Conservation (phyloP, 2,888 invertebrate species). For the Neoscelio sp. region DNA sequence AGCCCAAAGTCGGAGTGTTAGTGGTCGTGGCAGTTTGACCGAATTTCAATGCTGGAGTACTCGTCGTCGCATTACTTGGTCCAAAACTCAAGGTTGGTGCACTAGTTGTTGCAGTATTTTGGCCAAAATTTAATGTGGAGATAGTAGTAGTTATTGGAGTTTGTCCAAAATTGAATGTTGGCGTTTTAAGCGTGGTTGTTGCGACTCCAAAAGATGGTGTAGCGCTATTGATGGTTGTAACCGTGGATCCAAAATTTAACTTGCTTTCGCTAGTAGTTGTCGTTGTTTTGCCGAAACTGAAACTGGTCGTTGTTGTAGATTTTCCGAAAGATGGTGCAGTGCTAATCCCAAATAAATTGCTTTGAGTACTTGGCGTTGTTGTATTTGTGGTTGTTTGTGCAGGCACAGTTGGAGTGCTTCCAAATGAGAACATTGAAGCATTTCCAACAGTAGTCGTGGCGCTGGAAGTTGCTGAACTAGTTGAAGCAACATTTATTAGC, state of each 20-base stretch:
- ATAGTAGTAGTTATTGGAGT: not conserved
- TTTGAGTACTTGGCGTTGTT: not conserved
- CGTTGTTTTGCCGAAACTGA: conserved; percentile 24
- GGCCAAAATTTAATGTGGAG: conserved; percentile 6
- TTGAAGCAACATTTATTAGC: not conserved
- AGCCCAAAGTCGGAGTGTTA: too few relatives aligned
- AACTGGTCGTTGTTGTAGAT: not conserved
- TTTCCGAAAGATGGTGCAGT: not conserved
- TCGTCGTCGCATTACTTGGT: not conserved
- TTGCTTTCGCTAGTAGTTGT: not conserved
- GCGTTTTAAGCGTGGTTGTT: not conserved
- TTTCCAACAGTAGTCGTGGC: too few relatives aligned
- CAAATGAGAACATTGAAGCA: not conserved
- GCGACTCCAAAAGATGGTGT: not conserved
- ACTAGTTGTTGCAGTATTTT: not conserved
- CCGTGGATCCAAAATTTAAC: not conserved
- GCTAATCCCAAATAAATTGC: not conserved
- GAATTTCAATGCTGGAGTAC: not conserved
- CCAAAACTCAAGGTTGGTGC: conserved; percentile 7
- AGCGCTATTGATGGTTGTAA: not conserved
- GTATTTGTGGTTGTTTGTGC: not conserved
- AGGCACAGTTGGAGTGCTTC: not conserved
- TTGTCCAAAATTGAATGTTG: conserved; percentile 2
- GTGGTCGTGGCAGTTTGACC: not conserved
- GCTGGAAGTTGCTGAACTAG: not conserved